Evolutionary conservation across 2,888 invertebrate species (phyloP).

Genomic region (Pollenia amentaria): DNA sequence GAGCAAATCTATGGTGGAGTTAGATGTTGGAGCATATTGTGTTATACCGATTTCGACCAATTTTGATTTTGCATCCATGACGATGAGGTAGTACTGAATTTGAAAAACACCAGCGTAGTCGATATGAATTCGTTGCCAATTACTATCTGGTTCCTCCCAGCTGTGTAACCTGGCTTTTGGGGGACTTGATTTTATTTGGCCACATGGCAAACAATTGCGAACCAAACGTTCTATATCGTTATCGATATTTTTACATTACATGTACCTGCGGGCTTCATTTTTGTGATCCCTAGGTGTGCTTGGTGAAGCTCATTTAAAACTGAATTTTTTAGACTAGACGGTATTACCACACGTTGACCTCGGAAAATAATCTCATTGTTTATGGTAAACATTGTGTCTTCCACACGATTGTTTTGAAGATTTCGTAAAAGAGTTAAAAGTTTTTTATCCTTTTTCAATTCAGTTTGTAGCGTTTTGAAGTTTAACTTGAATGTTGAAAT

Average conservation of each 20-base stretch:
- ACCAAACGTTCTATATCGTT: conserved; percentile 77
- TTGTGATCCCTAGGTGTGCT: conserved; percentile 77
- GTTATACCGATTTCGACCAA: conserved; percentile 60
- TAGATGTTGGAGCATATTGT: conserved; percentile 51
- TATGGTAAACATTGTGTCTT: conserved; percentile 62
- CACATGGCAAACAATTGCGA: conserved; percentile 74
- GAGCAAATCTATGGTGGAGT: conserved; percentile 60
- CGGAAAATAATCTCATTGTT: conserved; percentile 72
- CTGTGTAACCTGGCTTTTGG: too few species aligned
- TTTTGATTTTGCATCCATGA: conserved; percentile 51
- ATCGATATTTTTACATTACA: conserved; percentile 78
- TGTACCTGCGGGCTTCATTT: too few species aligned
- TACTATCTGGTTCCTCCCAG: conserved; percentile 63
- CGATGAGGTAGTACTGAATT: conserved; percentile 1
- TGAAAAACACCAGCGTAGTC: conserved; percentile 59
- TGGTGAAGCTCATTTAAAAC: conserved; percentile 75
- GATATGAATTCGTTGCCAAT: conserved; percentile 63
- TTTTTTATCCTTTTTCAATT: conserved; percentile 52
- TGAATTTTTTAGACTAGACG: conserved; percentile 58
- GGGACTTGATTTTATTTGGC: conserved; percentile 27
- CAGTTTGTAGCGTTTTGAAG: conserved; percentile 57
- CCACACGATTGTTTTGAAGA: conserved; percentile 46
- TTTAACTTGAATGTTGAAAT: conserved; percentile 53
- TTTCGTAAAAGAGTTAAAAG: conserved; percentile 39
- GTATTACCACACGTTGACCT: conserved; percentile 73